Evolutionary conservation across 2,888 invertebrate genomes (phyloP).

Genomic region (Cyclophora albipunctata): DNA sequence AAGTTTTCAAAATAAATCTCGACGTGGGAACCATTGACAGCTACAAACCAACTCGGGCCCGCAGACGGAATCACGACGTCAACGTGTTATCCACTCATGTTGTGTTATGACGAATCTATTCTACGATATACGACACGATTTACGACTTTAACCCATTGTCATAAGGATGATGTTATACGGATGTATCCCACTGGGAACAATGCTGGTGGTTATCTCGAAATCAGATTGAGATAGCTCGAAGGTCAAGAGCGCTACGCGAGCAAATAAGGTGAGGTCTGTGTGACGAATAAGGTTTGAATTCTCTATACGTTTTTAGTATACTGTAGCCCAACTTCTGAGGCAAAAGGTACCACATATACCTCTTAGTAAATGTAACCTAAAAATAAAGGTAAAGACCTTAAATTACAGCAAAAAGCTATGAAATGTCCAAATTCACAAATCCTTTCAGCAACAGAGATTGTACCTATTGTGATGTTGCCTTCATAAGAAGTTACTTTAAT

Average conservation of each 20-base stretch:
- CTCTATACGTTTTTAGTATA: constrained; percentile 6
- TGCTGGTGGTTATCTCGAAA: constrained; percentile 62
- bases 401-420: too few relatives aligned
- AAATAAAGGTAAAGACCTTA: too few relatives aligned
- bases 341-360: too few relatives aligned
- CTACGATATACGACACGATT: constrained; percentile 22
- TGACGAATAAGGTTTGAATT: constrained; percentile 43
- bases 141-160: constrained; percentile 24
- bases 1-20: too few relatives aligned
- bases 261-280: constrained; percentile 41
- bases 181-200: constrained; percentile 58
- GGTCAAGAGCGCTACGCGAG: constrained; percentile 65
- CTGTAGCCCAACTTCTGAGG: too few relatives aligned
- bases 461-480: background rate
- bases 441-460: too few relatives aligned
- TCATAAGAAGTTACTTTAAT: background rate
- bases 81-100: constrained; percentile 57
- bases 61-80: constrained; percentile 53
- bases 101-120: constrained; percentile 59
- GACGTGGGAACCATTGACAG: constrained; percentile 20
- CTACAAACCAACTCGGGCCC: constrained; percentile 26
- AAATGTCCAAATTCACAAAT: too few relatives aligned
- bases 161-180: constrained; percentile 32
- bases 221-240: constrained; percentile 62
- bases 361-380: too few relatives aligned